Percentiles rank a stretch among this genome's conserved stretches.
Evolutionary conservation across 2,888 invertebrate genomes (phyloP).

Genomic region (Melanotus villosus): DNA sequence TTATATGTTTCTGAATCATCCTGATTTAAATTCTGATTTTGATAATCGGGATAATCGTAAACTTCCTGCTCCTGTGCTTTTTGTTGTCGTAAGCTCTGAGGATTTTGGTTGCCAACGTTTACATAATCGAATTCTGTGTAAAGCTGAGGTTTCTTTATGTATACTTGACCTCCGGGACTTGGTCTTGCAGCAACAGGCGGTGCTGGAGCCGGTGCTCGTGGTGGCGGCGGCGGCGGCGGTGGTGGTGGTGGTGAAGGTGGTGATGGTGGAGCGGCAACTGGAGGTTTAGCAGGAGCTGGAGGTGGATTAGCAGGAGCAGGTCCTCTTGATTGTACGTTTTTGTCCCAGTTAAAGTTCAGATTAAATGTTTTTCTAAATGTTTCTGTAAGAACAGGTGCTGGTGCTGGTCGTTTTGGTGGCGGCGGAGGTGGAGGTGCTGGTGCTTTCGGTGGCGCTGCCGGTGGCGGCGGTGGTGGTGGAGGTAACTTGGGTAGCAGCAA

Average conservation of each 20-base stretch:
- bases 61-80: slow-evolving; percentile 2
- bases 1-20: slow-evolving; percentile 35
- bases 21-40: slow-evolving; percentile 15
- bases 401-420: slow-evolving; percentile 44
- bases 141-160: slow-evolving; percentile 35
- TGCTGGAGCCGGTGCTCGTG: slow-evolving; percentile 47
- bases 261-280: slow-evolving; percentile 34
- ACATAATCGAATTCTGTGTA: slow-evolving; percentile 47
- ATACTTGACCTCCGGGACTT: slow-evolving; percentile 8
- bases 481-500: slow-evolving; percentile 44
- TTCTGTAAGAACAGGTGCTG: slow-evolving; percentile 61
- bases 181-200: slow-evolving; percentile 31
- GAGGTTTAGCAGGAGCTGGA: slow-evolving; percentile 33
- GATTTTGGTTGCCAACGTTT: slow-evolving; percentile 29
- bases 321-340: slow-evolving; percentile 56
- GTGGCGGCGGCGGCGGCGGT: slow-evolving; percentile 31
- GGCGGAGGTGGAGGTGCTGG: slow-evolving; percentile 40
- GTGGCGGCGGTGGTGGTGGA: slow-evolving; percentile 43
- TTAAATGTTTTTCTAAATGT: slow-evolving; percentile 64
- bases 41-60: slow-evolving; percentile 30
- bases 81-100: slow-evolving; percentile 27
- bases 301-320: slow-evolving; percentile 46
- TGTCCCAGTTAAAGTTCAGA: slow-evolving; percentile 65
- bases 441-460: slow-evolving; percentile 23
- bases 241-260: slow-evolving; percentile 27